phyloP scores from a whole-genome alignment of 37 sponge, comb jelly and placozoan genomes.

The Halichondria panicea region DNA sequence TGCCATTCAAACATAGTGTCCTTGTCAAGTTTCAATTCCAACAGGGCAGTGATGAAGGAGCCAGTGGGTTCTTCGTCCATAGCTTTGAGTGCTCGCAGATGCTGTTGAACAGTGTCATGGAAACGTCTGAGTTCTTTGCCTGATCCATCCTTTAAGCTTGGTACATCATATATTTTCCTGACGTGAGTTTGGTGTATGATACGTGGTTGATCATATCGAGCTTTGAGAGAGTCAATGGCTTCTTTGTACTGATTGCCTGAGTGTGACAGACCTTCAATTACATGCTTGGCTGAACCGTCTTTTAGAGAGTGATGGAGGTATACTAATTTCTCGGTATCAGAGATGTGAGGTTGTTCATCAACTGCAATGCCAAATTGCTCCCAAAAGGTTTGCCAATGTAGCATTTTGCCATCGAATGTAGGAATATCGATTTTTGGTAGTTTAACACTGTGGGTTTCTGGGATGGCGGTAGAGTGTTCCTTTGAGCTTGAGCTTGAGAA shows the following conservation, averaged over 20 bases:
- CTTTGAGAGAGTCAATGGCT: constrained; percentile 41
- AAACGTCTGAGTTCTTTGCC: constrained; percentile 16
- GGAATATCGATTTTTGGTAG: constrained; percentile 43
- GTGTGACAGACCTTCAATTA: constrained; percentile 46
- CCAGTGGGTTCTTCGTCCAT: constrained; percentile 13
- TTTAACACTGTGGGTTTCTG: constrained; percentile 22
- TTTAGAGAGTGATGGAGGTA: constrained; percentile 46
- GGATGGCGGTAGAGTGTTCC: not conserved
- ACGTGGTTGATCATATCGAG: constrained; percentile 31
- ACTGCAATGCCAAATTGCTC: constrained; percentile 42
- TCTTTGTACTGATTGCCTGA: constrained; percentile 46
- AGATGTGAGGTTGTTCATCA: constrained; percentile 17
- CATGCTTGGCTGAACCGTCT: constrained; percentile 39
- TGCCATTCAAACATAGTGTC: constrained; percentile 17
- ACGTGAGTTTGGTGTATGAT: constrained; percentile 31
- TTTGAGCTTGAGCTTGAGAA: not conserved
- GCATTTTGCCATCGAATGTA: constrained; percentile 46
- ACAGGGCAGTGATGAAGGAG: constrained; percentile 20
- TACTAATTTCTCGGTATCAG: constrained; percentile 41
- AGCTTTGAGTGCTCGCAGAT: constrained; percentile 12
- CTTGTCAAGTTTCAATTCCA: constrained; percentile 13
- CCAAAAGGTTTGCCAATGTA: constrained; percentile 50
- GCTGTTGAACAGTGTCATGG: constrained; percentile 17
- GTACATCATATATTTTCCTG: constrained; percentile 13
- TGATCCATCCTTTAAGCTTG: constrained; percentile 22